These are phyloP conservation scores for Chelidonichthys spinosus DNA, from an alignment of 2,797 vertebrate species.

Conservation along the genomic window DNA sequence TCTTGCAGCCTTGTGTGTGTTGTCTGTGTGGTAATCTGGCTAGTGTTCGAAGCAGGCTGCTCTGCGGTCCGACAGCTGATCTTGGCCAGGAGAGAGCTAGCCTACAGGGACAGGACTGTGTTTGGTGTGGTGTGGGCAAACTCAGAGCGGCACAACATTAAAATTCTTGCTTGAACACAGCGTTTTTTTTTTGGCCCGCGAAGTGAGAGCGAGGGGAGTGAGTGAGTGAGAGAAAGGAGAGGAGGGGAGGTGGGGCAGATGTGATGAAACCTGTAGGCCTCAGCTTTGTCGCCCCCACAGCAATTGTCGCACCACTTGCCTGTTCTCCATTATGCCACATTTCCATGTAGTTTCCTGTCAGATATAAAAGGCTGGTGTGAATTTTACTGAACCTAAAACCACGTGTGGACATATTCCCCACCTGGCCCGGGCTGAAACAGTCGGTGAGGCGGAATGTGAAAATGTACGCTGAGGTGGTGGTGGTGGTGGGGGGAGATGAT, in stretches of 20 bases:
- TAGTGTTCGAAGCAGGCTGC: conserved; percentile 72
- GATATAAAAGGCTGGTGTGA: conserved; percentile 81
- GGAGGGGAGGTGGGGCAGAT: conserved; percentile 17
- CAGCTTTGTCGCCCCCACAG: conserved; percentile 52
- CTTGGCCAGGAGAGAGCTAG: conserved; percentile 71
- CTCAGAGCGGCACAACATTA: conserved; percentile 68
- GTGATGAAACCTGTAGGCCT: conserved; percentile 60
- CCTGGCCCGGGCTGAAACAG: conserved; percentile 59
- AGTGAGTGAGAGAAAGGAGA: conserved; percentile 32
- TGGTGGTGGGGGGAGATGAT: conserved; percentile 64
- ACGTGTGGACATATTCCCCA: conserved; percentile 76
- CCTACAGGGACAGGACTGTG: conserved; percentile 60
- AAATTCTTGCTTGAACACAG: conserved; percentile 65
- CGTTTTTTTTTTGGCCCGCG: conserved; percentile 52
- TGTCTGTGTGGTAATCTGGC: conserved; percentile 76
- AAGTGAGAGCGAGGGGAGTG: conserved; percentile 33
- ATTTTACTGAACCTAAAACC: conserved; percentile 82
- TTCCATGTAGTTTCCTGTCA: conserved; percentile 78
- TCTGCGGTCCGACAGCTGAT: conserved; percentile 80
- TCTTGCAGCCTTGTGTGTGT: conserved; percentile 46
- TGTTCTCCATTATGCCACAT: conserved; percentile 77
- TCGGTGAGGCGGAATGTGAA: conserved; percentile 60
- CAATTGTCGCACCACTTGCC: conserved; percentile 67
- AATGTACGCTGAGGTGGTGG: conserved; percentile 46
- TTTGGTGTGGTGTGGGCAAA: conserved; percentile 71